Evolutionary conservation across 92 coral and sea anemone species (phyloP).

Genomic region (Paragorgia papillata): DNA sequence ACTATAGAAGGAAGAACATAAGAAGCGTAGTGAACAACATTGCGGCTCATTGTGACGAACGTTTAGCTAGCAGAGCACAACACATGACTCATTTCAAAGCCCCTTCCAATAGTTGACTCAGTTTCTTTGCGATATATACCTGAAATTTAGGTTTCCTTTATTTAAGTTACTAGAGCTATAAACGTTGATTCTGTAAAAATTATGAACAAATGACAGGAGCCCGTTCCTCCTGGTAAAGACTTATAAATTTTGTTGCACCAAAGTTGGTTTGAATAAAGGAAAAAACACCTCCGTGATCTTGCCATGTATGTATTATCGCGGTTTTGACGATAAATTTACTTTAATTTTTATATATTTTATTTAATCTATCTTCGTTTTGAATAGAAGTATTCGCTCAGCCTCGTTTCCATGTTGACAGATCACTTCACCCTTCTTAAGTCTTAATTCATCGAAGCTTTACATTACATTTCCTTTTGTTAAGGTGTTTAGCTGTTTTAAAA

Average conservation of each 20-base stretch:
- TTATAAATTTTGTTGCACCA: no score
- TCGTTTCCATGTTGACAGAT: conserved; percentile 41
- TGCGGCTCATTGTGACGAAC: no score
- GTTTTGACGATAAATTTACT: conserved; percentile 20
- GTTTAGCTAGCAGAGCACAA: no score
- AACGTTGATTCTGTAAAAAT: conserved; percentile 23
- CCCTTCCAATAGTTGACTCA: conserved; percentile 9
- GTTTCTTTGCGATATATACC: neutral
- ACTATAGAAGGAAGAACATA: conserved; percentile 12
- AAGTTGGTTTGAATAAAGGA: conserved; percentile 6
- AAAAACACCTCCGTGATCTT: neutral
- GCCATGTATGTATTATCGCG: conserved; percentile 15
- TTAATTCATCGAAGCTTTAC: no score
- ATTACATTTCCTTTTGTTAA: no score
- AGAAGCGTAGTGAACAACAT: neutral
- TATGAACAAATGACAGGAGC: conserved; percentile 6
- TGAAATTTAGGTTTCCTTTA: neutral
- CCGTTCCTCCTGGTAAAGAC: conserved; percentile 12
- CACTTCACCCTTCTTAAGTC: no score
- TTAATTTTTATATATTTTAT: conserved; percentile 9
- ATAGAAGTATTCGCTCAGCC: conserved; percentile 26
- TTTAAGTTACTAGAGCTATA: neutral
- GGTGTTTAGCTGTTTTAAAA: conserved; percentile 24
- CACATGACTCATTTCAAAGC: neutral
- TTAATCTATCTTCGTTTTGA: conserved; percentile 9